Evolutionary conservation across 2,113 vertebrate genomes (phyloP).

Genomic region (Bettongia penicillata): DNA sequence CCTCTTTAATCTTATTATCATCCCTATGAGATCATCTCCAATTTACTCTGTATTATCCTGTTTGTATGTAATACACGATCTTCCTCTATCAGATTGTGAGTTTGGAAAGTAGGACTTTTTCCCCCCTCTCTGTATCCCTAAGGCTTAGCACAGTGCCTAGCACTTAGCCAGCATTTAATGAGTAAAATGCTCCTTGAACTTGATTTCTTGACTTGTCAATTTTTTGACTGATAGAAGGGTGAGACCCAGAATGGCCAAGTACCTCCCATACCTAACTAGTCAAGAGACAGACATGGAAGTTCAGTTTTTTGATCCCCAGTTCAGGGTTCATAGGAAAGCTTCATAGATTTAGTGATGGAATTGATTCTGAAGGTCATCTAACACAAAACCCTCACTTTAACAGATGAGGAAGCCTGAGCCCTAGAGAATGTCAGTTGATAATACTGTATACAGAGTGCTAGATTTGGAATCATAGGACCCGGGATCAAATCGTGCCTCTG

Average conservation of each 20-base stretch:
- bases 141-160: too few relatives aligned
- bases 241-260: not conserved
- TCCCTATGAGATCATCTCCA: too few relatives aligned
- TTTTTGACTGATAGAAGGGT: not conserved
- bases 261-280: too few relatives aligned
- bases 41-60: not conserved
- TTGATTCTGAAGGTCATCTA: not conserved
- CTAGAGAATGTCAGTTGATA: not conserved
- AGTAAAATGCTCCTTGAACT: not conserved
- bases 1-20: too few relatives aligned
- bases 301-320: not conserved
- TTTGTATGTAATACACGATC: not conserved
- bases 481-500: not conserved
- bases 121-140: not conserved
- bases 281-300: too few relatives aligned
- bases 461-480: not conserved
- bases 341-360: not conserved
- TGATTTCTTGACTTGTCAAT: not conserved
- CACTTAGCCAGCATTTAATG: not conserved
- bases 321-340: not conserved
- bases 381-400: not conserved
- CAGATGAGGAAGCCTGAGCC: not conserved
- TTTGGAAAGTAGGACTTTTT: not conserved
- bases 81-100: not conserved
- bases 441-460: not conserved